phyloP scores from a whole-genome alignment of 2,113 vertebrate genomes.

The Equus quagga region DNA sequence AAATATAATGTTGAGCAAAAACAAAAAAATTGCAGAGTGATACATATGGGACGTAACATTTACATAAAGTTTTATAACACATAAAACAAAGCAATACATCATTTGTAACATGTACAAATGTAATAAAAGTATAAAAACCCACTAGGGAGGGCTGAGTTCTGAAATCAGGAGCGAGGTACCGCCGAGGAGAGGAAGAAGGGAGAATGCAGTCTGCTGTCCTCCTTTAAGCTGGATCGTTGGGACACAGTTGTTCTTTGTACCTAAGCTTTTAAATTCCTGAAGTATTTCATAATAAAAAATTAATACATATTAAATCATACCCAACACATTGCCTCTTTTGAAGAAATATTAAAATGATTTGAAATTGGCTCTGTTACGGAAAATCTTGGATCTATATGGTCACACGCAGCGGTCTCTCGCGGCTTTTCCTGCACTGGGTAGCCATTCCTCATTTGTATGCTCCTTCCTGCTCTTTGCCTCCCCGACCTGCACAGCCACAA shows the following conservation, averaged over 20 bases:
- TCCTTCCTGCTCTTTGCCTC: not conserved
- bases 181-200: not conserved
- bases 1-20: not conserved
- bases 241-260: not conserved
- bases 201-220: not conserved
- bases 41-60: not conserved
- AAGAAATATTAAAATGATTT: slow-evolving; percentile 14
- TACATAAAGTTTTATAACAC: slow-evolving; percentile 17
- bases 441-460: not conserved
- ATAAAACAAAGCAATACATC: not conserved
- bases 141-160: not conserved
- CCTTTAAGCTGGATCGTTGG: not conserved
- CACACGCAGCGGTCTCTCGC: not conserved
- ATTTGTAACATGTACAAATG: not conserved
- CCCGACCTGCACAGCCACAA: not conserved
- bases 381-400: not conserved
- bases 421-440: not conserved
- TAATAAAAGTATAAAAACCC: slow-evolving; percentile 36
- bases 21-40: not conserved
- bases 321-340: not conserved
- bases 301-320: slow-evolving; percentile 20
- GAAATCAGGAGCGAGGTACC: not conserved
- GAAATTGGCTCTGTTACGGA: not conserved
- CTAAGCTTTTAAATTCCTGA: slow-evolving; percentile 6
- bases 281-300: slow-evolving; percentile 36